These are phyloP conservation scores for Sceloporus undulatus DNA, from an alignment of 2,113 vertebrate genomes.

Conservation along the genomic window DNA sequence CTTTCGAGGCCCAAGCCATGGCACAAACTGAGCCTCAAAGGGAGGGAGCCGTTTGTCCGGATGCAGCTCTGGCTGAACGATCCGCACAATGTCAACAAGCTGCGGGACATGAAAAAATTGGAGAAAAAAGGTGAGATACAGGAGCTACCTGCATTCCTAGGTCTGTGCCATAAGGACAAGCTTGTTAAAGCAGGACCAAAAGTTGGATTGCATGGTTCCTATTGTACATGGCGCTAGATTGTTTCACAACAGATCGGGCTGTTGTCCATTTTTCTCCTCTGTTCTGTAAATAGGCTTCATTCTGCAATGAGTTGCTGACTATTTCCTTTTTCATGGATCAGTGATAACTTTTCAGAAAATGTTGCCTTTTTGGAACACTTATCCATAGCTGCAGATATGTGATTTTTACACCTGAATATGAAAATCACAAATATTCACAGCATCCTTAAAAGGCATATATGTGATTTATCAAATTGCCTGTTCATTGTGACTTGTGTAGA, in stretches of 20 bases:
- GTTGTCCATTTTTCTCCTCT: not conserved
- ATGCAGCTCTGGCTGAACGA: constrained; percentile 99
- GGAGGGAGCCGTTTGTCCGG: constrained; percentile 95
- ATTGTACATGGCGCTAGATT: not conserved
- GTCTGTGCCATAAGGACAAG: too few species aligned
- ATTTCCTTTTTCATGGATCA: not conserved
- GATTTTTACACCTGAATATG: not conserved
- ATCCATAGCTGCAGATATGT: too few species aligned
- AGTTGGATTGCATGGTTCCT: not conserved
- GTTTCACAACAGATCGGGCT: not conserved
- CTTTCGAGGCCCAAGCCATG: constrained; percentile 97
- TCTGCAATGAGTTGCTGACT: not conserved
- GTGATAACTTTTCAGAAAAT: not conserved
- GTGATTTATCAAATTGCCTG: not conserved
- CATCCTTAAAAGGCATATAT: not conserved
- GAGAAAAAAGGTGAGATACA: constrained; percentile 93
- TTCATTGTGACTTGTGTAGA: too few species aligned
- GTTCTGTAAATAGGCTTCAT: not conserved
- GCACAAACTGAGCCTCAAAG: constrained; percentile 99
- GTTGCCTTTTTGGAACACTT: not conserved
- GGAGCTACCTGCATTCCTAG: not conserved
- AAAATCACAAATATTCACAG: not conserved
- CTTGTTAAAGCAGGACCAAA: not conserved
- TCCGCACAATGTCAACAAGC: constrained; percentile 94
- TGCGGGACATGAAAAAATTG: constrained; percentile 97